Evolutionary conservation across 53 echinoderm and acorn worm genomes (phyloP).

Genomic region (Echinometra lucunter): DNA sequence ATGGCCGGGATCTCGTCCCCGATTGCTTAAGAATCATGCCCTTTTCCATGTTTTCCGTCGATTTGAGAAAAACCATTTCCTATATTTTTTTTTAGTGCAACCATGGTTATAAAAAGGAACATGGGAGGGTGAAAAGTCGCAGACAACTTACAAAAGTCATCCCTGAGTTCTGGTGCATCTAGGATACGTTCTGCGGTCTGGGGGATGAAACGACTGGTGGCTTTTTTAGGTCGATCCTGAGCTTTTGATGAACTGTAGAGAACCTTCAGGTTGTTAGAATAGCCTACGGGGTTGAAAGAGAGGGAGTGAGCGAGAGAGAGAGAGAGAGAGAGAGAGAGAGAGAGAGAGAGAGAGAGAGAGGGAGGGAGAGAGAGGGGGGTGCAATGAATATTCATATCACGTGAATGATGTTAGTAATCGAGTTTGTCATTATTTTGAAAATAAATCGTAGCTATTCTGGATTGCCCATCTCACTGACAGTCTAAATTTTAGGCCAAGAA

Average conservation of each 20-base stretch:
- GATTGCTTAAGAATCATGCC: too few relatives aligned
- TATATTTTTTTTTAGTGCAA: too few relatives aligned
- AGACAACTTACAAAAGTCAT: slow-evolving; percentile 90
- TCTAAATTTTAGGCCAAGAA: too few relatives aligned
- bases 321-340: not conserved
- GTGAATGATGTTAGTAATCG: too few relatives aligned
- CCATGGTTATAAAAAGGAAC: too few relatives aligned
- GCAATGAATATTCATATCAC: too few relatives aligned
- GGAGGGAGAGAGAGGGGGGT: not conserved
- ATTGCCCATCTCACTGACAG: too few relatives aligned
- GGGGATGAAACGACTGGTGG: slow-evolving; percentile 77
- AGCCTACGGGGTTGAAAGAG: slow-evolving; percentile 64
- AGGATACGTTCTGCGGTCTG: slow-evolving; percentile 81
- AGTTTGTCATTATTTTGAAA: too few relatives aligned
- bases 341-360: not conserved
- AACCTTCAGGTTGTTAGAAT: slow-evolving; percentile 91
- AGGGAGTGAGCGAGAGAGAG: not conserved
- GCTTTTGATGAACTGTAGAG: slow-evolving; percentile 83
- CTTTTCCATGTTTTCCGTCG: too few relatives aligned
- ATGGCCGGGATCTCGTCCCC: too few relatives aligned
- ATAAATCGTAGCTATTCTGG: too few relatives aligned
- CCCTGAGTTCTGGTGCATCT: slow-evolving; percentile 84
- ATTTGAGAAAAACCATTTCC: too few relatives aligned
- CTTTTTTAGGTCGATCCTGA: slow-evolving; percentile 11
- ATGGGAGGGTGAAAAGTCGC: not conserved